Evolutionary conservation across 2,797 vertebrate species (phyloP).

Genomic region (Melanotaenia trifasciata): DNA sequence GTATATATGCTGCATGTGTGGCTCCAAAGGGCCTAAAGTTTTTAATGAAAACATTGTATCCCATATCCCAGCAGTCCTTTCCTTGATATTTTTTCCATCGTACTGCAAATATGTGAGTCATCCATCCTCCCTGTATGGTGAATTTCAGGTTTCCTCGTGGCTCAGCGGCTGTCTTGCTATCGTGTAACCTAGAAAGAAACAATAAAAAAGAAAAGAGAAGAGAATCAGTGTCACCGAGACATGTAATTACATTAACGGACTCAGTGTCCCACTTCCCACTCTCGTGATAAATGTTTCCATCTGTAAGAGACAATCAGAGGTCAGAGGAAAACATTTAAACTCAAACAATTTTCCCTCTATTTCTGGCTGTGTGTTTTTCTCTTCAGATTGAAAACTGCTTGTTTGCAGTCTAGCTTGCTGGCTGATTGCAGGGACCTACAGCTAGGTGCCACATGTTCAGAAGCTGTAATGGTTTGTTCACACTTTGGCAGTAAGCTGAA

Average conservation of each 20-base stretch:
- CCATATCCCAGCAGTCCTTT: slow-evolving; percentile 61
- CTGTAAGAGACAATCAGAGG: slow-evolving; percentile 35
- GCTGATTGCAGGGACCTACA: slow-evolving; percentile 40
- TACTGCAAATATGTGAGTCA: slow-evolving; percentile 67
- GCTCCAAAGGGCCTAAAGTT: slow-evolving; percentile 47
- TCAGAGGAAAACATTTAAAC: slow-evolving; percentile 40
- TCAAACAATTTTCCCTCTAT: slow-evolving; percentile 21
- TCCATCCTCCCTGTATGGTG: slow-evolving; percentile 68
- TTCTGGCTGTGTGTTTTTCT: slow-evolving; percentile 20
- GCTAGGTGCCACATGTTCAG: slow-evolving; percentile 46
- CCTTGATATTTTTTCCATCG: slow-evolving; percentile 53
- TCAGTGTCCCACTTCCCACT: slow-evolving; percentile 11
- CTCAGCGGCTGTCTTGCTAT: slow-evolving; percentile 85
- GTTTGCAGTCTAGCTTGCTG: slow-evolving; percentile 29
- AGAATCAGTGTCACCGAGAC: slow-evolving; percentile 46
- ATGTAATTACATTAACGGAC: slow-evolving; percentile 47
- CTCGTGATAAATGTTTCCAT: slow-evolving; percentile 27
- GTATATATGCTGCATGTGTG: slow-evolving; percentile 34
- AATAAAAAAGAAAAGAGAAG: slow-evolving; percentile 40
- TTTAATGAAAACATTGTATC: slow-evolving; percentile 59
- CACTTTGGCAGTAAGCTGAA: slow-evolving; percentile 36
- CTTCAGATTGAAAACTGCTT: slow-evolving; percentile 35
- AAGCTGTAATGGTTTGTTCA: slow-evolving; percentile 55
- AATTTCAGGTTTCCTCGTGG: slow-evolving; percentile 64
- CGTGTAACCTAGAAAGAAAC: slow-evolving; percentile 88